A percentile compares a stretch with the other conserved stretches of the same genome.
phyloP scores from a whole-genome alignment of 1,140 invertebrate species.

The Eupeodes corollae region DNA sequence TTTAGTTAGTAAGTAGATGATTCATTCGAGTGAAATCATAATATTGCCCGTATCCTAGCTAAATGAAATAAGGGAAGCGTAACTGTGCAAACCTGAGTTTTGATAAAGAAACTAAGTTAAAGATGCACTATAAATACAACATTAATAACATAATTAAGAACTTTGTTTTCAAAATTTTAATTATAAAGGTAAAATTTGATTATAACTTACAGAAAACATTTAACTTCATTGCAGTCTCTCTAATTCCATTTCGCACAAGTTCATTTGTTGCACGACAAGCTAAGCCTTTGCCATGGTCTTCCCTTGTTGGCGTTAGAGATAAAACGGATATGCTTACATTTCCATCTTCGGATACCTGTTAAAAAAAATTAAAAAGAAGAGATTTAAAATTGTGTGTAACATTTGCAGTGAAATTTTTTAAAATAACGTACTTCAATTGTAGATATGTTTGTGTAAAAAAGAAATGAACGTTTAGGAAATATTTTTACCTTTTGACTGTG shows the following conservation, averaged over 20 bases:
- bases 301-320: conserved; percentile 57
- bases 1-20: too few relatives aligned
- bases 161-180: neutral
- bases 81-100: too few relatives aligned
- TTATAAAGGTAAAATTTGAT: neutral
- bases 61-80: too few relatives aligned
- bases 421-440: too few relatives aligned
- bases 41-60: too few relatives aligned
- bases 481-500: conserved; percentile 30
- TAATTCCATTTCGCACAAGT: conserved; percentile 53
- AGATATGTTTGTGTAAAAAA: neutral
- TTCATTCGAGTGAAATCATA: too few relatives aligned
- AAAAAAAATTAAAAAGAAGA: conserved; percentile 9
- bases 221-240: conserved; percentile 66
- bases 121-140: neutral
- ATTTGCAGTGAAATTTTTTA: too few relatives aligned
- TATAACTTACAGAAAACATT: conserved; percentile 71
- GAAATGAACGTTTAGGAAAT: neutral
- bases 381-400: neutral
- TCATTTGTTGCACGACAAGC: conserved; percentile 73
- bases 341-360: conserved; percentile 61
- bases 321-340: conserved; percentile 70
- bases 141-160: neutral
- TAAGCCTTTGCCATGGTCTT: conserved; percentile 65
- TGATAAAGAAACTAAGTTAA: too few relatives aligned